Percentiles rank a stretch among this genome's conserved stretches.
Conservation (phyloP, 2,888 invertebrate species). For the Parnassius apollo region DNA sequence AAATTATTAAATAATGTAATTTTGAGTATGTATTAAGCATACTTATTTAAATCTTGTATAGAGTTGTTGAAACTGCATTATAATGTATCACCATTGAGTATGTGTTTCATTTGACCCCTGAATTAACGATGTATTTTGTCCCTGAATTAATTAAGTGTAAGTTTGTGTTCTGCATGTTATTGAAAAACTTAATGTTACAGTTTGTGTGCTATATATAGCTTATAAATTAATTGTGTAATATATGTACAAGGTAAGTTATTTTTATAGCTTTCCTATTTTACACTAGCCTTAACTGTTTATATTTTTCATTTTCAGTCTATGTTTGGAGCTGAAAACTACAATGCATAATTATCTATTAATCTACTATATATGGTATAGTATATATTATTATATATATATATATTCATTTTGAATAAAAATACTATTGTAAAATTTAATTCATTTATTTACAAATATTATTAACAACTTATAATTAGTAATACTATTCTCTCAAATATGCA, state of each 20-base stretch:
- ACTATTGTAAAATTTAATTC: conserved; percentile 37
- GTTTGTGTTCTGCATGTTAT: conserved; percentile 34
- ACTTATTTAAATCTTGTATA: conserved; percentile 52
- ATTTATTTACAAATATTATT: conserved; percentile 52
- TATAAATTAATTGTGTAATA: conserved; percentile 15
- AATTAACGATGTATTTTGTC: conserved; percentile 21
- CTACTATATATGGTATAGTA: conserved; percentile 28
- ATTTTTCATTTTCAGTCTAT: conserved; percentile 68
- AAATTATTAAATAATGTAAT: conserved; percentile 38
- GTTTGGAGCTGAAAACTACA: conserved; percentile 74
- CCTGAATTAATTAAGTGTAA: conserved; percentile 30
- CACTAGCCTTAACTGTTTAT: conserved; percentile 29
- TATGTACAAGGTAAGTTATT: conserved; percentile 30
- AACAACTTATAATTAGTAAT: conserved; percentile 51
- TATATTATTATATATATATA: conserved; percentile 28
- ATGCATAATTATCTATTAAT: conserved; percentile 43
- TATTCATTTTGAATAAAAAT: conserved; percentile 39
- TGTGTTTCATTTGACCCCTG: conserved; percentile 47
- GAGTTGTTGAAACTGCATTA: conserved; percentile 65
- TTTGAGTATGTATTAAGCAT: conserved; percentile 55
- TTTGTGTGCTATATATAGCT: conserved; percentile 25
- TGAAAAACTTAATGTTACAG: conserved; percentile 22
- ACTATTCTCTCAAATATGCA: conserved; percentile 52
- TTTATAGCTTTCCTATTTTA: conserved; percentile 29
- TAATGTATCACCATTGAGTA: conserved; percentile 50